phyloP scores from a whole-genome alignment of 2,888 invertebrate species.

The Entomobrya proxima region DNA sequence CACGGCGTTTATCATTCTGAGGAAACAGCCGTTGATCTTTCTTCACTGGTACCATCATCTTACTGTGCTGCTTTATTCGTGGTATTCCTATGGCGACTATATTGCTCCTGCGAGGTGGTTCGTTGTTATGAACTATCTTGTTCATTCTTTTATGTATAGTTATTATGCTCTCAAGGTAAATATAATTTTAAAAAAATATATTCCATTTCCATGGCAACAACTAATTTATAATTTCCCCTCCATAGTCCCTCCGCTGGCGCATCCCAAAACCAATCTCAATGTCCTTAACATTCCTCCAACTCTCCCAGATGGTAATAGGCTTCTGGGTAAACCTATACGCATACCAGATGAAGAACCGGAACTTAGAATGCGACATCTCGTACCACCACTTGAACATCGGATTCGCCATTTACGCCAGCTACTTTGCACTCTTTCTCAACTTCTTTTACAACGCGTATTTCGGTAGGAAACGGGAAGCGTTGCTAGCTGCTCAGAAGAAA shows the following conservation, averaged over 20 bases:
- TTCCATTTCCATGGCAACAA: not conserved
- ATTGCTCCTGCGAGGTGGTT: constrained; percentile 45
- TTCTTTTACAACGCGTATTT: constrained; percentile 26
- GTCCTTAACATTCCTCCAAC: constrained; percentile 92
- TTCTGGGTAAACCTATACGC: constrained; percentile 93
- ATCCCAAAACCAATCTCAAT: constrained; percentile 91
- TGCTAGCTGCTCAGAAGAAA: no score
- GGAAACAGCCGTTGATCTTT: constrained; percentile 95
- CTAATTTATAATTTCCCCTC: not conserved
- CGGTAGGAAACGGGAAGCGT: no score
- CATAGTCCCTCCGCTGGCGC: constrained; percentile 87
- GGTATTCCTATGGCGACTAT: constrained; percentile 33
- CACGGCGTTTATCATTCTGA: constrained; percentile 93
- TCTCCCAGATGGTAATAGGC: constrained; percentile 95
- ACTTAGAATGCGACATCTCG: constrained; percentile 81
- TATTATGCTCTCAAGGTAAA: constrained; percentile 85
- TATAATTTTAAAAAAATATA: not conserved
- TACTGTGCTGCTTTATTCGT: constrained; percentile 44
- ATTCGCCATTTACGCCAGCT: constrained; percentile 7
- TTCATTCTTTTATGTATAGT: constrained; percentile 93
- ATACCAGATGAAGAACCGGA: constrained; percentile 79
- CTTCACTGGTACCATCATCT: constrained; percentile 85
- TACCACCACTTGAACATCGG: constrained; percentile 3
- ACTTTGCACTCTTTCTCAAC: constrained; percentile 23
- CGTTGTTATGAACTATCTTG: constrained; percentile 88